Conservation (phyloP, 2,113 vertebrate species). For the Leptobrachium ailaonicum region DNA sequence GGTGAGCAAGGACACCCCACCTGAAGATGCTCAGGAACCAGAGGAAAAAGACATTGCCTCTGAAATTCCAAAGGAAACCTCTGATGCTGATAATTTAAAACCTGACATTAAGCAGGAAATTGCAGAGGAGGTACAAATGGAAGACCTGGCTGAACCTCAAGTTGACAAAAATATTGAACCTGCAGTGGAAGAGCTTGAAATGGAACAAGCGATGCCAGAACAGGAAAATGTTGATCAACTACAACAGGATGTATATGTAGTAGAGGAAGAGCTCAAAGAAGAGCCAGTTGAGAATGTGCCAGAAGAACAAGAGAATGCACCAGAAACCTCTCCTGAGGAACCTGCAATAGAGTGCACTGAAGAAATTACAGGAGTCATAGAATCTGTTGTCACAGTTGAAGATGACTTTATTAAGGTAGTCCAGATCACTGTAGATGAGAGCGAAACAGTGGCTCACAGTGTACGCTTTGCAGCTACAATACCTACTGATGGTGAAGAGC, state of each 20-base stretch:
- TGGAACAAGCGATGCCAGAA: neutral
- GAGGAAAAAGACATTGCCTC: constrained; percentile 62
- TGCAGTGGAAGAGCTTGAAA: constrained; percentile 15
- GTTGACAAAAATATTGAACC: constrained; percentile 26
- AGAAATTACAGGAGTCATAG: constrained; percentile 79
- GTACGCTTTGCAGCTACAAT: constrained; percentile 86
- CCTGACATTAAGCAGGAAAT: constrained; percentile 56
- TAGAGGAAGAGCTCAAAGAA: constrained; percentile 64
- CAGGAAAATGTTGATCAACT: constrained; percentile 48
- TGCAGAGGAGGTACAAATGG: constrained; percentile 64
- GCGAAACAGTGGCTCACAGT: constrained; percentile 85
- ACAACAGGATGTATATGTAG: constrained; percentile 60
- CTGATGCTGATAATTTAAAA: constrained; percentile 48
- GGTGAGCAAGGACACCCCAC: constrained; percentile 38
- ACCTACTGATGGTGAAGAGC: constrained; percentile 69
- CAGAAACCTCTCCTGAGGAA: constrained; percentile 52
- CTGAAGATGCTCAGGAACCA: constrained; percentile 67
- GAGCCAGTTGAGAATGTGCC: constrained; percentile 59
- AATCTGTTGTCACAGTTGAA: constrained; percentile 94
- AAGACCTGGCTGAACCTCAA: constrained; percentile 59
- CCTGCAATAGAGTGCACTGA: constrained; percentile 59
- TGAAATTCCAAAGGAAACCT: constrained; percentile 54
- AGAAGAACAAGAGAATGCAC: constrained; percentile 50
- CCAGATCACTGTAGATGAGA: constrained; percentile 90
- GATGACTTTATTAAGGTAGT: constrained; percentile 97